Conservation (phyloP, 2,888 invertebrate genomes). For the Heliconius ismenius region DNA sequence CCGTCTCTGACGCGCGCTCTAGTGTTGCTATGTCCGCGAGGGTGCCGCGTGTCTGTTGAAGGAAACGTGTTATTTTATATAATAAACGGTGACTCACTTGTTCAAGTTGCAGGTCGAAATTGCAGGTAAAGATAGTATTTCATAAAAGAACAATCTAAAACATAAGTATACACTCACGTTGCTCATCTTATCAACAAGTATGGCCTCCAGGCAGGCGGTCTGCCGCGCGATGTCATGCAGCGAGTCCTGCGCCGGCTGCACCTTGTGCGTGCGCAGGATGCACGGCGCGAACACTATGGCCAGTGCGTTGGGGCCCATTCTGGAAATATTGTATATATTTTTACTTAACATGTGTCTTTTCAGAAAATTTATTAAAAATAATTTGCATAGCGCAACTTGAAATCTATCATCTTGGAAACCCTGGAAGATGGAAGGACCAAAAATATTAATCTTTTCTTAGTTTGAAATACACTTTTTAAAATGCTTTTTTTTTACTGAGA, state of each 20-base stretch:
- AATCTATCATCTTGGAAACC: too few species aligned
- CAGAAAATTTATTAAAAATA: background rate
- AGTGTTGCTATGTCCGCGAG: conserved; percentile 94
- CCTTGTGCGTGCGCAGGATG: conserved; percentile 92
- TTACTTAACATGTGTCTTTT: background rate
- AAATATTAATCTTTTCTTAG: too few species aligned
- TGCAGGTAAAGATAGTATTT: too few species aligned
- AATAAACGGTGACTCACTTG: too few species aligned
- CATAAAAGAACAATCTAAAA: too few species aligned
- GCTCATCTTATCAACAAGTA: conserved; percentile 91
- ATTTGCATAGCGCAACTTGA: too few species aligned
- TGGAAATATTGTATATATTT: conserved; percentile 42
- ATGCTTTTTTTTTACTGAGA: too few species aligned
- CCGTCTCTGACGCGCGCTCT: conserved; percentile 93
- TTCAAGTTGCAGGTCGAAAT: too few species aligned
- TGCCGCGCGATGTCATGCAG: conserved; percentile 94
- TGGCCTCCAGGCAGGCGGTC: conserved; percentile 94
- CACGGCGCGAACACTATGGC: conserved; percentile 98
- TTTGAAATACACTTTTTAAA: too few species aligned
- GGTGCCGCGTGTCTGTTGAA: conserved; percentile 88
- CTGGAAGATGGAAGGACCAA: too few species aligned
- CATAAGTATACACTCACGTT: conserved; percentile 55
- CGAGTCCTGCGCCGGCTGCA: conserved; percentile 94
- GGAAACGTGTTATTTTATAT: background rate
- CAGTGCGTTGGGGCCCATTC: conserved; percentile 95